phyloP scores from a whole-genome alignment of 2,797 vertebrate genomes.

The Enoplosus armatus region DNA sequence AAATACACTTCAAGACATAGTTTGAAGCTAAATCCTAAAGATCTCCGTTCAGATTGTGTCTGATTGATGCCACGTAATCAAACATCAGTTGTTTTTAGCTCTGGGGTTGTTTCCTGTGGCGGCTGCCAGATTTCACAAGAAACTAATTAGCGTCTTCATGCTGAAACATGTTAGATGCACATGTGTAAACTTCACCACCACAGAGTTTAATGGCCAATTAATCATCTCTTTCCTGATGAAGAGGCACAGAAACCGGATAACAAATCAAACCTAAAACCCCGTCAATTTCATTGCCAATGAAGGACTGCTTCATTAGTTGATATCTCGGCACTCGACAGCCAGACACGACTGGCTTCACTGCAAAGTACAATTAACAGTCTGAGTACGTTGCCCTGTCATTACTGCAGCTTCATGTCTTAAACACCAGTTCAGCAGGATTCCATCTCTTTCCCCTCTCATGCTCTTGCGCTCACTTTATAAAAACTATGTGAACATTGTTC shows the following conservation, averaged over 20 bases:
- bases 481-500: not conserved
- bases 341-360: conserved; percentile 7
- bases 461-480: not conserved
- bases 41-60: not conserved
- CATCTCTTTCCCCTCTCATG: not conserved
- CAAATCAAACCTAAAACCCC: not conserved
- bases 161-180: conserved; percentile 27
- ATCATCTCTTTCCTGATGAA: not conserved
- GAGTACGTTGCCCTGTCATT: conserved; percentile 36
- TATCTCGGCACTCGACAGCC: not conserved
- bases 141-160: conserved; percentile 23
- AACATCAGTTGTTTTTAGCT: conserved; percentile 16
- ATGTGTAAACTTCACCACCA: conserved; percentile 4
- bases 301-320: not conserved
- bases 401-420: conserved; percentile 38
- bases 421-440: conserved; percentile 45
- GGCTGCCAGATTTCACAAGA: conserved; percentile 41
- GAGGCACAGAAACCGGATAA: not conserved
- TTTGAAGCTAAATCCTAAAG: not conserved
- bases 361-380: conserved; percentile 6
- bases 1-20: not conserved
- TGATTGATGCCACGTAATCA: conserved; percentile 1
- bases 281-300: not conserved
- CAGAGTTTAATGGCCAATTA: not conserved
- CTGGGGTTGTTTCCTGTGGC: conserved; percentile 20